A percentile compares a stretch with the other conserved stretches of the same genome.
These are phyloP conservation scores for Etia nguti DNA, from an alignment of 2,113 vertebrate species.

Conservation along the genomic window DNA sequence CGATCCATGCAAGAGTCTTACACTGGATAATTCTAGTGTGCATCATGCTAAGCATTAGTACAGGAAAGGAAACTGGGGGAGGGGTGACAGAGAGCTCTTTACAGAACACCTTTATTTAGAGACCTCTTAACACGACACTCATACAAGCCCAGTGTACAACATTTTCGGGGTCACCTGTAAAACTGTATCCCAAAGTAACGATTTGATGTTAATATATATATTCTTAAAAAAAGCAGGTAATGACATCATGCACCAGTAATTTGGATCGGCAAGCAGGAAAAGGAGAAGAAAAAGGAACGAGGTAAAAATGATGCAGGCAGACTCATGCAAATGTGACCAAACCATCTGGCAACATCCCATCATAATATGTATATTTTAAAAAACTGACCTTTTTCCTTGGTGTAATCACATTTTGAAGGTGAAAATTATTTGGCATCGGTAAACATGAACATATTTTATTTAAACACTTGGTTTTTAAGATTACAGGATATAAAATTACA, in stretches of 20 bases:
- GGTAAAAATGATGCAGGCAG: background rate
- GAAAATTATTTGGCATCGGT: constrained; percentile 27
- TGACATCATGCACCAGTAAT: constrained; percentile 38
- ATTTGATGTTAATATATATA: background rate
- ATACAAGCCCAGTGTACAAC: constrained; percentile 50
- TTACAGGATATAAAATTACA: background rate
- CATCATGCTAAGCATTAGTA: background rate
- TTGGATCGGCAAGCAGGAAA: constrained; percentile 9
- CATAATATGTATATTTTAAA: background rate
- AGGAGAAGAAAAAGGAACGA: background rate
- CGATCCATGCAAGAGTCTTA: background rate
- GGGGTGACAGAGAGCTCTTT: background rate
- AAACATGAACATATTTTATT: background rate
- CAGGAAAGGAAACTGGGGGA: background rate
- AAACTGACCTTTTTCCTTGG: background rate
- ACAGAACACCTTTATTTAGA: constrained; percentile 68
- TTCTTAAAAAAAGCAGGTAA: constrained; percentile 12
- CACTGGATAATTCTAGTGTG: background rate
- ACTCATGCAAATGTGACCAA: background rate
- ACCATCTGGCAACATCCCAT: background rate
- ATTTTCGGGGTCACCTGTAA: constrained; percentile 33
- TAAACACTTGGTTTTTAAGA: background rate
- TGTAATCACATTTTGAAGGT: background rate
- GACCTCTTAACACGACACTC: constrained; percentile 57
- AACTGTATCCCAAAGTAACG: constrained; percentile 30